phyloP scores from a whole-genome alignment of 2,113 vertebrate genomes.

The Planiliza haematocheilus region DNA sequence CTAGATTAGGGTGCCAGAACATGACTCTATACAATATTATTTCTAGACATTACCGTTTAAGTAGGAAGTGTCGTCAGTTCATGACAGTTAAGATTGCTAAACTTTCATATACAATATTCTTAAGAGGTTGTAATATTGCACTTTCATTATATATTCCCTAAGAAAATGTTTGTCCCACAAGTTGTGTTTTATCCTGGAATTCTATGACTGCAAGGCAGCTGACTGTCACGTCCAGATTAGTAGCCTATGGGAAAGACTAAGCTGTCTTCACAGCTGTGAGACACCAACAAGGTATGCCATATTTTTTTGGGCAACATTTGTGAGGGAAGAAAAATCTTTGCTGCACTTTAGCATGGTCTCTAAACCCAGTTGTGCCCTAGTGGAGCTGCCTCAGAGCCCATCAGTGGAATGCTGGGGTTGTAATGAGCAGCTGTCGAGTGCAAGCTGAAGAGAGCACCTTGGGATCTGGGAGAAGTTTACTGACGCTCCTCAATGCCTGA shows the following conservation, averaged over 20 bases:
- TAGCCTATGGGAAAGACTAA: no score
- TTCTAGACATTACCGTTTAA: no score
- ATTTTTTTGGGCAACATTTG: not conserved
- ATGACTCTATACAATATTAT: no score
- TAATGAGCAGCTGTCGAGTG: slow-evolving; percentile 16
- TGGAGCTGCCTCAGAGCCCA: not conserved
- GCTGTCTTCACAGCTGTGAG: not conserved
- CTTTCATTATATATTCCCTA: no score
- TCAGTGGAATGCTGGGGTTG: not conserved
- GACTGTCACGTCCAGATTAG: not conserved
- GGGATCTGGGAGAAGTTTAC: slow-evolving; percentile 6
- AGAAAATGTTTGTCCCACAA: not conserved
- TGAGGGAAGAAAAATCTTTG: not conserved
- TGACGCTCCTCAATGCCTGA: not conserved
- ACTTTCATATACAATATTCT: no score
- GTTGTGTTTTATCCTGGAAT: no score
- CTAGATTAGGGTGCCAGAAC: no score
- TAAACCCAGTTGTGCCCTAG: not conserved
- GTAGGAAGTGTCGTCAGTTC: no score
- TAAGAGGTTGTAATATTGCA: no score
- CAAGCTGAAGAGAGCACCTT: slow-evolving; percentile 13
- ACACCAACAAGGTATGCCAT: not conserved
- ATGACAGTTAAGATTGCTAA: no score
- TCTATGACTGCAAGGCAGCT: not conserved
- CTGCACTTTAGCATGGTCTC: slow-evolving; percentile 6